Evolutionary conservation across 1,140 invertebrate genomes (phyloP), one percentile per base, ranked within the genome.

Genomic region (Cyclina sinensis): DNA sequence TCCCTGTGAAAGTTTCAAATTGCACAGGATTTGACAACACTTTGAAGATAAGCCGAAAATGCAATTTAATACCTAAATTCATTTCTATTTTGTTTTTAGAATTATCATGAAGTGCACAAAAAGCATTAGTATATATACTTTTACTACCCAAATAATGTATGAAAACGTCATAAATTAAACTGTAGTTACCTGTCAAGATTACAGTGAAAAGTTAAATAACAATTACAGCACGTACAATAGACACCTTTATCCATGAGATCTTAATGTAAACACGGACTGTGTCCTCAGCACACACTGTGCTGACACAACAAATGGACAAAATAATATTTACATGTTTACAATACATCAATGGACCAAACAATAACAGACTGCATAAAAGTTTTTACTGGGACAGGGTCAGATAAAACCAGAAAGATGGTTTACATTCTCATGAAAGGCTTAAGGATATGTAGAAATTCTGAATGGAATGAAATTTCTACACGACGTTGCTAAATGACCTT

Each of bases 251-350:
- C 65, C 14, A 11, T 4, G 4, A 18, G 35, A 70, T 70, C 32
- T 62, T 62, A 14, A 70, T 5, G 35, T 39, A 70, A 70, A 70
- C 65, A 70, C 12, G 27, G n/a, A n/a, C 65, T 37, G 2, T 70
- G 65, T 70, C 65, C 65, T 70, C 65, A 70, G 57, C 57, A 27
- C 14, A 27, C 7, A 24, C 2, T 62, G 24, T 27, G 14, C 57
- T n/a, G n/a, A 62, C 57, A 24, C 21, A 27, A 5, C 1, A 27
- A 1, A 1, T 4, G 24, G 24, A 3, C 21, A 62, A 62, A 62
- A 14, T 62, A 62, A 27, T 62, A 62, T 62, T 62, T 62, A 9
- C 7, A 24, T 62, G n/a, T 62, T 62, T 62, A 62, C 57, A 62
- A 11, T 62, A 4, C 57, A 62, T 7, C 57, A 62, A 21, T 57